These are phyloP conservation scores for Lichenostomus cassidix DNA, from an alignment of 2,113 vertebrate species.

Conservation along the genomic window DNA sequence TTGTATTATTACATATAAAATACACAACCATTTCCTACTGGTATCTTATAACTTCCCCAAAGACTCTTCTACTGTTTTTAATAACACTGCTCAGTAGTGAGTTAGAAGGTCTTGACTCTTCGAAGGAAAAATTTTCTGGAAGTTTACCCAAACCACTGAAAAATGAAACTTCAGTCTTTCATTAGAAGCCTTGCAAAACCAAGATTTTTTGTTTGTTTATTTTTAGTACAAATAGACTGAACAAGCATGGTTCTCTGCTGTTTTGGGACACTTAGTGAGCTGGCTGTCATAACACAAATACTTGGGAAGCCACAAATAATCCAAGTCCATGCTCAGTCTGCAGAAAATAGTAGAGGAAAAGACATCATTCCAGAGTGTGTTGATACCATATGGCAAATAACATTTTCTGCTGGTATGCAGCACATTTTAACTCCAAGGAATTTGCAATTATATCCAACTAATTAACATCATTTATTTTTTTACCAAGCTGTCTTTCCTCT, in stretches of 20 bases:
- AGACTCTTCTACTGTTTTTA: not conserved
- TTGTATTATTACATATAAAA: not conserved
- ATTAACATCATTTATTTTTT: constrained; percentile 51
- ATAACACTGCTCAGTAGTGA: not conserved
- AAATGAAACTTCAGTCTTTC: constrained; percentile 38
- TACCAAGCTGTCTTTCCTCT: constrained; percentile 6
- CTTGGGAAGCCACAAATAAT: constrained; percentile 48
- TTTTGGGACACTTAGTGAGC: constrained; percentile 16
- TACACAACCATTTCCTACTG: not conserved
- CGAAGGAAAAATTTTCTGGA: not conserved
- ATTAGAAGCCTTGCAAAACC: constrained; percentile 1
- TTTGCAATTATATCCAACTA: constrained; percentile 56
- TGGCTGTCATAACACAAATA: constrained; percentile 54
- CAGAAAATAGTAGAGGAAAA: constrained; percentile 56
- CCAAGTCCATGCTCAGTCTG: constrained; percentile 5
- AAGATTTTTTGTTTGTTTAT: not conserved
- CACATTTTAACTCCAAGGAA: constrained; percentile 48
- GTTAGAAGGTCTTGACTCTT: not conserved
- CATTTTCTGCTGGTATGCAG: constrained; percentile 42
- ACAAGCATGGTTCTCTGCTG: constrained; percentile 5
- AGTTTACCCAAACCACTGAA: constrained; percentile 17
- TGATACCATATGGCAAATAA: constrained; percentile 52
- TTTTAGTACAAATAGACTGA: not conserved
- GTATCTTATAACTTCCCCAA: not conserved
- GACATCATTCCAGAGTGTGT: not conserved